Evolutionary conservation across 2,888 invertebrate genomes (phyloP).

Genomic region (Chrysotoxum bicinctum): DNA sequence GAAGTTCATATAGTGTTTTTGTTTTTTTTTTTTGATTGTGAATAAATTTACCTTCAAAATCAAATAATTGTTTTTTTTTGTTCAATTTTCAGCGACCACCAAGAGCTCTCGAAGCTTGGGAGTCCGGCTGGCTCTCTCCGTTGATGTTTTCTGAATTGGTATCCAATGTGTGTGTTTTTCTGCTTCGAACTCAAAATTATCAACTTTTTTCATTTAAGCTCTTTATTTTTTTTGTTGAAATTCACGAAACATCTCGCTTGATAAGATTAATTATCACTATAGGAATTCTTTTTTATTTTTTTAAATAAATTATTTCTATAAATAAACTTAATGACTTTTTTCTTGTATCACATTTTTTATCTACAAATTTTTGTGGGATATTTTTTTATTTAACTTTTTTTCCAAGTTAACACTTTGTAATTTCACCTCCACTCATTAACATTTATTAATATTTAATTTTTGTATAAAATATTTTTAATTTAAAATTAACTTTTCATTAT

Average conservation of each 20-base stretch:
- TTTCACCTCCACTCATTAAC: conserved; percentile 1
- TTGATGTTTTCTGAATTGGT: conserved; percentile 36
- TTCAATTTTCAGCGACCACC: conserved; percentile 39
- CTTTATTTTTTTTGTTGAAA: background rate
- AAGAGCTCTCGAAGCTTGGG: background rate
- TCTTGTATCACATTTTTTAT: conserved; percentile 17
- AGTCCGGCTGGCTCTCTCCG: background rate
- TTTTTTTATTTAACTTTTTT: background rate
- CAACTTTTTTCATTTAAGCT: conserved; percentile 9
- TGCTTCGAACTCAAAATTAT: conserved; percentile 6
- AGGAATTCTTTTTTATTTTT: conserved; percentile 17
- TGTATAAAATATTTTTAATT: background rate
- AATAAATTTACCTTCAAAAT: conserved; percentile 58
- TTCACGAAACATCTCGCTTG: conserved; percentile 13
- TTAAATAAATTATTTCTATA: conserved; percentile 16
- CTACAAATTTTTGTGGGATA: background rate
- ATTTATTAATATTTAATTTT: background rate
- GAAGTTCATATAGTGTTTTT: background rate
- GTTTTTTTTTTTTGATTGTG: conserved; percentile 15
- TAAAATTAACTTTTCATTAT: background rate
- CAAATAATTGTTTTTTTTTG: conserved; percentile 42
- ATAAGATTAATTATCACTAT: conserved; percentile 23
- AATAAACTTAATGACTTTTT: conserved; percentile 35
- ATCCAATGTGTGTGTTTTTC: conserved; percentile 58
- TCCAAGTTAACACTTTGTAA: background rate